A percentile compares a stretch with the other conserved stretches of the same genome.
These are phyloP conservation scores for Protobothrops flavoviridis DNA, from an alignment of 2,113 vertebrate genomes.

Conservation along the genomic window DNA sequence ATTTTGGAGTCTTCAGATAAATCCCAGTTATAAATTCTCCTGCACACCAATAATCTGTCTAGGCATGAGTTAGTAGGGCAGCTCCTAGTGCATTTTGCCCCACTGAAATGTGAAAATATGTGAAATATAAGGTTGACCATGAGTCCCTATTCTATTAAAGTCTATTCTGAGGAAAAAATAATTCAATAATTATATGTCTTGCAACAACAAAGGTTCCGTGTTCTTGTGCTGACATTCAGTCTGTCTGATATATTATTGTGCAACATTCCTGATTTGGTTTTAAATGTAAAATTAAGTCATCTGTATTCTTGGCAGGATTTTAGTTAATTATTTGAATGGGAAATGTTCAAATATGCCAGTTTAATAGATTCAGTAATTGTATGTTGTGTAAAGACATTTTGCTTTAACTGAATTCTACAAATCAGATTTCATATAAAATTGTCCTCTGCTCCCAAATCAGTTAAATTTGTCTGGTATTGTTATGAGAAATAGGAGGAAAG, in stretches of 20 bases:
- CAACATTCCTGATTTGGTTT: background rate
- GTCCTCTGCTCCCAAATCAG: background rate
- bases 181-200: background rate
- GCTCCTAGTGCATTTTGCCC: background rate
- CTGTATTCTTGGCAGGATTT: background rate
- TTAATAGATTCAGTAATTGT: background rate
- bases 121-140: background rate
- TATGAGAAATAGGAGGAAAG: background rate
- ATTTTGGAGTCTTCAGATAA: slow-evolving; percentile 11
- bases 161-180: background rate
- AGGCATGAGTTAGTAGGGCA: background rate
- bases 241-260: background rate
- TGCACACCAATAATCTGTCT: background rate
- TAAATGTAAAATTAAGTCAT: background rate
- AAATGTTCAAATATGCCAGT: background rate
- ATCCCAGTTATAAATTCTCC: background rate
- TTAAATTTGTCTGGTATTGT: background rate
- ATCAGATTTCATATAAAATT: background rate
- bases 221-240: background rate
- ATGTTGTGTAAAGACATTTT: background rate
- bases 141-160: background rate
- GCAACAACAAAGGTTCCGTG: background rate
- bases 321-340: background rate
- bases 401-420: background rate
- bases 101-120: background rate